Percentiles rank a stretch among this genome's conserved stretches.
Evolutionary conservation across 2,113 vertebrate species (phyloP).

Genomic region (Percopsis transmontana): DNA sequence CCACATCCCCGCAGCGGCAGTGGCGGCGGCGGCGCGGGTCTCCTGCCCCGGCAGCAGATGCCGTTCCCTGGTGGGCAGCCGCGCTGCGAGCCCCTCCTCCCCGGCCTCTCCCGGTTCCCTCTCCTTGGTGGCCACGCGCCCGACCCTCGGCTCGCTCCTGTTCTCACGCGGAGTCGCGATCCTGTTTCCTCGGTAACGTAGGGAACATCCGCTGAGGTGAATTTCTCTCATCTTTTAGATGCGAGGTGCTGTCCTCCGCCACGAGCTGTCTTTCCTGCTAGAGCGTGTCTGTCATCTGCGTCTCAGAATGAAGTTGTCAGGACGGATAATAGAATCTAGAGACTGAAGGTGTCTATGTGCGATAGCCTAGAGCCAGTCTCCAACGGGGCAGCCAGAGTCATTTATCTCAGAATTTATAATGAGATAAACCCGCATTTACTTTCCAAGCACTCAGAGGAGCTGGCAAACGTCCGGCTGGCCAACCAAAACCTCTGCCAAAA

Average conservation of each 20-base stretch:
- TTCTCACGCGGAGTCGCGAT: slow-evolving; percentile 36
- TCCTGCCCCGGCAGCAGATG: slow-evolving; percentile 64
- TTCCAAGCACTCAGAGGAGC: neutral
- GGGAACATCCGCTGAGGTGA: slow-evolving; percentile 63
- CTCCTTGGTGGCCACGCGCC: slow-evolving; percentile 65
- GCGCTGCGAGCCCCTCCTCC: slow-evolving; percentile 64
- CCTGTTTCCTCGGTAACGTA: slow-evolving; percentile 63
- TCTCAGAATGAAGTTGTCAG: slow-evolving; percentile 25
- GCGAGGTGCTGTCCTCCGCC: slow-evolving; percentile 43
- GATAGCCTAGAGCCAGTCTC: neutral
- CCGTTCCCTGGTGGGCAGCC: slow-evolving; percentile 63
- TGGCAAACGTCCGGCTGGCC: neutral
- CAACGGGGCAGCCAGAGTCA: neutral
- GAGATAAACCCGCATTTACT: too few species aligned
- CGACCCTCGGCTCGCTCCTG: slow-evolving; percentile 55
- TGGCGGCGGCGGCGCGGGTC: slow-evolving; percentile 57
- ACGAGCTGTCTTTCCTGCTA: slow-evolving; percentile 31
- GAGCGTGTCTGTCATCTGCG: slow-evolving; percentile 48
- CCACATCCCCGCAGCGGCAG: slow-evolving; percentile 54
- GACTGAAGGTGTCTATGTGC: neutral
- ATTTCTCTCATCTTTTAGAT: slow-evolving; percentile 77
- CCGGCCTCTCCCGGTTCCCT: slow-evolving; percentile 65
- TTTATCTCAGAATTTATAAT: too few species aligned
- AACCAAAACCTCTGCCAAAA: neutral
- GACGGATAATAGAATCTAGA: slow-evolving; percentile 1